Percentiles rank a stretch among this genome's conserved stretches.
Evolutionary conservation across 1,140 invertebrate genomes (phyloP).

Genomic region (Rhynchophorus ferrugineus): DNA sequence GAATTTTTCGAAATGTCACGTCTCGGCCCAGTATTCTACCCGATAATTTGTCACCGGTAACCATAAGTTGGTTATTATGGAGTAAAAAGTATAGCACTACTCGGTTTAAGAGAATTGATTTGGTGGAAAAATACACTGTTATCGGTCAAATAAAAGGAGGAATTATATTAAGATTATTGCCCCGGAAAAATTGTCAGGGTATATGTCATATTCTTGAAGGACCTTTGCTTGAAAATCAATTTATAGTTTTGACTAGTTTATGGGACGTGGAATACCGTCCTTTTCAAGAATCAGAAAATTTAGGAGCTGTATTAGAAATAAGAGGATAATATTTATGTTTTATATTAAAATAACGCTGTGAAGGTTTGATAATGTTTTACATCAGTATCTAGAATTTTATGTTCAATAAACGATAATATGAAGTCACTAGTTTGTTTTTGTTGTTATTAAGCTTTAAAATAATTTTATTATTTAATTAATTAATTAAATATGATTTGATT

Average conservation of each 20-base stretch:
- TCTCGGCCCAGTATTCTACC: slow-evolving; percentile 69
- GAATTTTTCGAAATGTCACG: slow-evolving; percentile 49
- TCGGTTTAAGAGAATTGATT: slow-evolving; percentile 64
- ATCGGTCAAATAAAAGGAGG: slow-evolving; percentile 66
- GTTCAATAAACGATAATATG: no score
- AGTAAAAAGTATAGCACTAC: slow-evolving; percentile 67
- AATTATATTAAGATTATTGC: slow-evolving; percentile 55
- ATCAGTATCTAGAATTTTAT: no score
- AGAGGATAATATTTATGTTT: slow-evolving; percentile 9
- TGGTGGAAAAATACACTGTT: slow-evolving; percentile 61
- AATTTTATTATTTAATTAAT: no score
- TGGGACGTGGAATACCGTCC: slow-evolving; percentile 74
- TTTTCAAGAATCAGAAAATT: slow-evolving; percentile 57
- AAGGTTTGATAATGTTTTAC: slow-evolving; percentile 9
- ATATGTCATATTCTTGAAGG: slow-evolving; percentile 59
- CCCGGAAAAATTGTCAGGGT: slow-evolving; percentile 60
- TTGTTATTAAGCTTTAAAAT: no score
- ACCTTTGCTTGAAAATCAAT: slow-evolving; percentile 60
- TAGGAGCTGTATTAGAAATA: slow-evolving; percentile 68
- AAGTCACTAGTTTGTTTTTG: no score
- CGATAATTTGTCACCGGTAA: slow-evolving; percentile 62
- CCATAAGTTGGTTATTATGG: slow-evolving; percentile 74
- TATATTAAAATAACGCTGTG: not conserved
- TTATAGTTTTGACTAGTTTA: slow-evolving; percentile 61
- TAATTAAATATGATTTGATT: no score